phyloP scores from a whole-genome alignment of 1,140 invertebrate species.

The Diploscapter pachys region DNA sequence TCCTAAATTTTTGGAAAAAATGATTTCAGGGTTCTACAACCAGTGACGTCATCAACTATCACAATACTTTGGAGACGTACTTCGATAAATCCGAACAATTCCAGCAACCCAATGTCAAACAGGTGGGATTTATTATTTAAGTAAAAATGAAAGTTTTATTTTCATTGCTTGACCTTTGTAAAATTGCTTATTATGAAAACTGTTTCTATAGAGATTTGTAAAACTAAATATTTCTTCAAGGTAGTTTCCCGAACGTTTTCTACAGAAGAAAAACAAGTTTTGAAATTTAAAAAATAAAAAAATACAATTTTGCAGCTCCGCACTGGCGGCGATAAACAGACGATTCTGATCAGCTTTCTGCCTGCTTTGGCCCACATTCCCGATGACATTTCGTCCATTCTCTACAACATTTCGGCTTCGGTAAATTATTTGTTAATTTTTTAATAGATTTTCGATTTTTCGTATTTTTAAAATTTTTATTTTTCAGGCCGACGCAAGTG shows the following conservation, averaged over 20 bases:
- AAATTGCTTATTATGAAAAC: too few species aligned
- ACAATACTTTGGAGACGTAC: too few species aligned
- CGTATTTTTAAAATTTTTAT: constrained; percentile 26
- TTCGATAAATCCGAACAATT: too few species aligned
- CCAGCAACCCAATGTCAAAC: too few species aligned
- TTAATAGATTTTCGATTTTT: constrained; percentile 28
- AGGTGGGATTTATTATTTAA: too few species aligned
- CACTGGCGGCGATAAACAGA: not conserved
- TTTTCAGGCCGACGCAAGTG: constrained; percentile 39
- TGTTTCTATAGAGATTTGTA: constrained; percentile 2
- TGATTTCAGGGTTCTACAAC: too few species aligned
- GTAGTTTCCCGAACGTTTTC: not conserved
- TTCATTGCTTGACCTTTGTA: too few species aligned
- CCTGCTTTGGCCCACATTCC: constrained; percentile 42
- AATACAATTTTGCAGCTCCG: not conserved
- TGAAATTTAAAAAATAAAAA: not conserved
- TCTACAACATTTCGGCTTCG: constrained; percentile 33
- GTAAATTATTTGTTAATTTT: constrained; percentile 5
- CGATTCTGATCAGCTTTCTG: constrained; percentile 47
- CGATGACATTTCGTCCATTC: constrained; percentile 29
- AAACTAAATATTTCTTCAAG: not conserved
- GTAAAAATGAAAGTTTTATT: too few species aligned
- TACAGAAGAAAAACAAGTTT: not conserved
- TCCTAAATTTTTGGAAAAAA: too few species aligned
- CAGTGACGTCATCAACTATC: too few species aligned